Base-by-base conservation (phyloP, 2,888 invertebrate species). In the Microctonus brassicae region DNA sequence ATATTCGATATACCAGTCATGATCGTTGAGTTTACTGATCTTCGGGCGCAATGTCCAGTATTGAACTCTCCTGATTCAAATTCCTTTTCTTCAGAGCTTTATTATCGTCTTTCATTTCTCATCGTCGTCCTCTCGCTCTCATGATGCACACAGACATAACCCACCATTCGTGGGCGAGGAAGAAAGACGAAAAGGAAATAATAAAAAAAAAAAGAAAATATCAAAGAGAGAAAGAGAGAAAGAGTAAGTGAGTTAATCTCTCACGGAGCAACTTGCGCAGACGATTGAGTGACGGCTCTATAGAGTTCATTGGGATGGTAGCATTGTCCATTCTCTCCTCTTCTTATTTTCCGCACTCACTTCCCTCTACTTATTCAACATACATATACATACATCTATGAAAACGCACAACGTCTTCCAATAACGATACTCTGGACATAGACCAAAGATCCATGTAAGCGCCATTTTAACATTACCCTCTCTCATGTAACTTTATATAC, bases 281-380 rank as follows among this genome's bases (percentile, higher is more conserved):
- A 78, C 52, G 63, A 74, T 77, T 86, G 86, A 86, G 78, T 83
- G 86, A 86, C 86, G 82, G 83, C 84, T 86, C 86, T 86, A 86
- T 86, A 84, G 85, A 81, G 81, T 80, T 81, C 79, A 79, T 82
- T 81, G 83, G 82, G 80, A 83, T 82, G 82, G 84, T 84, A 84
- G 84, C 83, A 83, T 85, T 84, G 85, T 85, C 77, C 76, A 80
- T 75, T 74, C 73, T 76, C 77, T 71, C 64, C 58, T 78, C 47
- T 47, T 47, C 73, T 72, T 72, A 65, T 47, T 68, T 55, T 68
- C 70, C 36, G 42, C 69, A 57, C 58, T 22, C 58, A 66, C 62
- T 57, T 69, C 42, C 61, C 62, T 61, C 67, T 63, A 60, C 63
- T 52, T 17, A 67, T 68, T n/a, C n/a, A n/a, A n/a, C n/a, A n/a